These are phyloP conservation scores for Nematolebias whitei DNA, from an alignment of 2,113 vertebrate genomes.

Conservation along the genomic window DNA sequence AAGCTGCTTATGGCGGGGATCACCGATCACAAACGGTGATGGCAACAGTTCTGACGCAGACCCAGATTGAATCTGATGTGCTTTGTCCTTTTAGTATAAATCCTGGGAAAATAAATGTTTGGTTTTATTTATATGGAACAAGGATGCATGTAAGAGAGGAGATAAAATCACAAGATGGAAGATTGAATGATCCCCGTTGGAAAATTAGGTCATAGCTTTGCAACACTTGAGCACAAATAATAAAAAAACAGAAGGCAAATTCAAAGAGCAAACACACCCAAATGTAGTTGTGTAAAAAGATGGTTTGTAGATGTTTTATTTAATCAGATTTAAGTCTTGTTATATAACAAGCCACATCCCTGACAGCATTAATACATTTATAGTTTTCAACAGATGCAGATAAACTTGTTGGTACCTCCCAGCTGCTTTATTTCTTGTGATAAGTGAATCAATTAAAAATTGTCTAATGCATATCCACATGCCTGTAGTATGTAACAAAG, in stretches of 20 bases:
- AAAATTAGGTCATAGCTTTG: conserved; percentile 22
- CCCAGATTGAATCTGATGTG: conserved; percentile 28
- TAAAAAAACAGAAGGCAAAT: background rate
- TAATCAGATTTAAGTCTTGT: background rate
- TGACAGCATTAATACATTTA: too few species aligned
- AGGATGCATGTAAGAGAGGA: conserved; percentile 1
- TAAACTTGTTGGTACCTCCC: too few species aligned
- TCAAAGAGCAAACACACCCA: background rate
- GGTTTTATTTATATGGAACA: conserved; percentile 25
- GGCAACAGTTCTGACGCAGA: conserved; percentile 36
- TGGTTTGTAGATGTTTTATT: background rate
- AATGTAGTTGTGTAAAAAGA: background rate
- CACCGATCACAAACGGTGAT: conserved; percentile 51
- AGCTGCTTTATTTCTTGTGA: too few species aligned
- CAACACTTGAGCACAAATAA: background rate
- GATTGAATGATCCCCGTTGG: background rate
- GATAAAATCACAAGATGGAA: conserved; percentile 17
- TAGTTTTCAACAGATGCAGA: too few species aligned
- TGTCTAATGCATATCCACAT: too few species aligned
- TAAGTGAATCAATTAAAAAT: too few species aligned
- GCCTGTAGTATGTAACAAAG: too few species aligned
- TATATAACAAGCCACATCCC: background rate
- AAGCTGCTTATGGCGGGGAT: conserved; percentile 55
- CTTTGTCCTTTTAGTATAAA: conserved; percentile 23
- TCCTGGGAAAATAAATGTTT: conserved; percentile 11